phyloP scores from a whole-genome alignment of 2,797 vertebrate species.

The Remorina albescens region DNA sequence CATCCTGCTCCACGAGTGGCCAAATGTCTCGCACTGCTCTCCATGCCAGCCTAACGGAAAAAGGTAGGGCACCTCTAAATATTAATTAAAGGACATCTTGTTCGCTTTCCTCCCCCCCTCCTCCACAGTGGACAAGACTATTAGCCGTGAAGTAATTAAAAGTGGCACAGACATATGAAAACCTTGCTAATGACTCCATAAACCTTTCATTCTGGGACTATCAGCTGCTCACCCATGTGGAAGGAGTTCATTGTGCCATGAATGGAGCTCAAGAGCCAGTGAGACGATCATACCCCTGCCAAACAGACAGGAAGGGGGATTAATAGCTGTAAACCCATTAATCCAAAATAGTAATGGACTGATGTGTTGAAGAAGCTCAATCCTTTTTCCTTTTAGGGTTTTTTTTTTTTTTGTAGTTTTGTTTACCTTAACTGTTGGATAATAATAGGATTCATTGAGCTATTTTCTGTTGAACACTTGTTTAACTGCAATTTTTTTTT shows the following conservation, averaged over 20 bases:
- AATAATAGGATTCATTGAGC: background rate
- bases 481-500: background rate
- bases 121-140: constrained; percentile 58
- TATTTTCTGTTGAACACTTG: background rate
- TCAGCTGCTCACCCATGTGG: constrained; percentile 73
- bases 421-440: constrained; percentile 16
- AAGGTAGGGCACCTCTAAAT: constrained; percentile 32
- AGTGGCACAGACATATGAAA: constrained; percentile 77
- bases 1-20: constrained; percentile 15
- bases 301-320: constrained; percentile 48
- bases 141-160: constrained; percentile 77
- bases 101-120: constrained; percentile 39
- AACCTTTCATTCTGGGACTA: constrained; percentile 76
- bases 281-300: constrained; percentile 53
- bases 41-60: background rate
- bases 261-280: constrained; percentile 56
- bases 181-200: constrained; percentile 79
- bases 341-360: constrained; percentile 39
- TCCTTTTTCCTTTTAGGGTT: constrained; percentile 1
- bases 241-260: constrained; percentile 69
- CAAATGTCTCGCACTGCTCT: constrained; percentile 19
- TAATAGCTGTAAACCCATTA: constrained; percentile 48
- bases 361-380: constrained; percentile 15
- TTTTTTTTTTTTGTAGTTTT: too few relatives aligned
- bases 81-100: constrained; percentile 60